Evolutionary conservation across 2,888 invertebrate species (phyloP).

Genomic region (Eupelmus urozonus): DNA sequence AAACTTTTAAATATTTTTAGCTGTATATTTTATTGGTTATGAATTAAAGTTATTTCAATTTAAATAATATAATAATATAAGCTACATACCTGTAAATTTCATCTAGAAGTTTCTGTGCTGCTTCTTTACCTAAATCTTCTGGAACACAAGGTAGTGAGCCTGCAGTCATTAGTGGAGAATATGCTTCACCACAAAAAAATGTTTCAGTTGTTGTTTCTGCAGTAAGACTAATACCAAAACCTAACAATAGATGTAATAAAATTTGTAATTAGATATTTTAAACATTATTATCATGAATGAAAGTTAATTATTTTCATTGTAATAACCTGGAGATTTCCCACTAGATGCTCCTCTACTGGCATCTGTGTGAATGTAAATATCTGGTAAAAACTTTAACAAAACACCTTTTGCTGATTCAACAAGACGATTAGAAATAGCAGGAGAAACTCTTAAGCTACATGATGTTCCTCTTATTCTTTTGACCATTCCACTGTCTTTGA

Average conservation of each 20-base stretch:
- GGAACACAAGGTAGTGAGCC: conserved; percentile 84
- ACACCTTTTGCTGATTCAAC: conserved; percentile 95
- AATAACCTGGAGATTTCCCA: conserved; percentile 88
- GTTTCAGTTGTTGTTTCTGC: conserved; percentile 95
- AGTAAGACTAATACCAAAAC: conserved; percentile 92
- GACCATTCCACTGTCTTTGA: conserved; percentile 91
- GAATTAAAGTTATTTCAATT: background rate
- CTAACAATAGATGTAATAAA: conserved; percentile 68
- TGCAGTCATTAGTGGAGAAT: conserved; percentile 72
- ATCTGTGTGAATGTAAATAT: conserved; percentile 97
- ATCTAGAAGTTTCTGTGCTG: conserved; percentile 89
- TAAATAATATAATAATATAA: conserved; percentile 17
- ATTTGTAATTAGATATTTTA: conserved; percentile 15
- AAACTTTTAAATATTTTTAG: no score
- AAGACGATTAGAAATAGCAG: conserved; percentile 94
- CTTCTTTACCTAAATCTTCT: conserved; percentile 93
- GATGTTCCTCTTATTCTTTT: conserved; percentile 95
- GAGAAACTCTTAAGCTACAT: conserved; percentile 94
- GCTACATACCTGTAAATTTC: conserved; percentile 89
- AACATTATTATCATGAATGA: conserved; percentile 12
- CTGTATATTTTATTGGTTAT: background rate
- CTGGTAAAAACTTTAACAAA: conserved; percentile 93
- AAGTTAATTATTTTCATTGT: no score
- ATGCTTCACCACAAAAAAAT: conserved; percentile 78
- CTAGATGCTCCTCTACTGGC: conserved; percentile 92